phyloP scores from a whole-genome alignment of 2,888 invertebrate species.

The Hypomecis punctinalis region DNA sequence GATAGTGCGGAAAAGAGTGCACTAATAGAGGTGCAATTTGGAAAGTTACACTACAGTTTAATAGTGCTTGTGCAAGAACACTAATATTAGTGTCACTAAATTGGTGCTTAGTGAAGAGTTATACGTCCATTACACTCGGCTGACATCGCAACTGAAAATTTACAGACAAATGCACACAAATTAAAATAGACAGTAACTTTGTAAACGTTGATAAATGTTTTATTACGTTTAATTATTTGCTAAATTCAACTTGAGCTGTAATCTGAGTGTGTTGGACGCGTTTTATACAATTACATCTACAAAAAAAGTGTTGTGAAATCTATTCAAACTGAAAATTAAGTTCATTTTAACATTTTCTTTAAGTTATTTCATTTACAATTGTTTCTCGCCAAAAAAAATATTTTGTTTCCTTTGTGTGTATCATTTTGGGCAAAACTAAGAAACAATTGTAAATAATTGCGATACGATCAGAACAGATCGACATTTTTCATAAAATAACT shows the following conservation, averaged over 20 bases:
- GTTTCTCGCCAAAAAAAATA: slow-evolving; percentile 47
- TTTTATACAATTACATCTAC: slow-evolving; percentile 34
- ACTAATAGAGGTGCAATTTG: slow-evolving; percentile 63
- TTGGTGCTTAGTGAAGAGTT: slow-evolving; percentile 56
- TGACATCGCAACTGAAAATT: slow-evolving; percentile 21
- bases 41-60: slow-evolving; percentile 51
- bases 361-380: slow-evolving; percentile 53
- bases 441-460: slow-evolving; percentile 55
- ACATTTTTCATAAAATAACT: slow-evolving; percentile 14
- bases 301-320: slow-evolving; percentile 34
- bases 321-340: slow-evolving; percentile 46
- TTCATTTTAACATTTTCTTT: slow-evolving; percentile 48
- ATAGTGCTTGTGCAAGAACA: slow-evolving; percentile 68
- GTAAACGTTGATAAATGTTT: background rate
- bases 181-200: background rate
- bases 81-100: slow-evolving; percentile 58
- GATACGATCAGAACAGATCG: slow-evolving; percentile 46
- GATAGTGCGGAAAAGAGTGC: slow-evolving; percentile 58
- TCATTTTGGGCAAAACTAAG: slow-evolving; percentile 52
- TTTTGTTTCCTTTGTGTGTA: slow-evolving; percentile 40
- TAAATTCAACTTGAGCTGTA: background rate
- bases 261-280: slow-evolving; percentile 29
- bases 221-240: background rate
- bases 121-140: slow-evolving; percentile 45
- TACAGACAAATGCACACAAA: background rate